A percentile compares a stretch with the other conserved stretches of the same genome.
Conservation (phyloP, 1,140 invertebrate species). For the Drosophila mojavensis region DNA sequence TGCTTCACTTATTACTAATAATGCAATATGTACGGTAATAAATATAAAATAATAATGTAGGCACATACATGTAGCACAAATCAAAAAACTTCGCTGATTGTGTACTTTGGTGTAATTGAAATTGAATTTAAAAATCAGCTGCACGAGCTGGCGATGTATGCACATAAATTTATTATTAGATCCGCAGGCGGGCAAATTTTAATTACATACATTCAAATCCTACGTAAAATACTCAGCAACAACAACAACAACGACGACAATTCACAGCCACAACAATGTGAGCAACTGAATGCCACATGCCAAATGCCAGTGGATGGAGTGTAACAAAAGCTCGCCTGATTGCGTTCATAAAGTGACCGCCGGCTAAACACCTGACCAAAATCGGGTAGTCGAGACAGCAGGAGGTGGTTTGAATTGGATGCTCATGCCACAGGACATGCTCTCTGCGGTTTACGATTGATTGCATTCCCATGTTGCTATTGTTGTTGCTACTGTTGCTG, state of each 20-base stretch:
- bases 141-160: slow-evolving; percentile 4
- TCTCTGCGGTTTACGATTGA: slow-evolving; percentile 65
- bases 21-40: slow-evolving; percentile 1
- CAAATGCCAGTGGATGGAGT: slow-evolving; percentile 9
- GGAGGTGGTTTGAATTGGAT: neutral
- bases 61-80: neutral
- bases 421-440: slow-evolving; percentile 31
- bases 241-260: slow-evolving; percentile 1
- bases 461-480: slow-evolving; percentile 42
- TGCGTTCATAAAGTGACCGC: slow-evolving; percentile 53
- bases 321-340: slow-evolving; percentile 69
- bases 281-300: slow-evolving; percentile 46
- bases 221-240: slow-evolving; percentile 38
- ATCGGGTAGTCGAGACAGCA: slow-evolving; percentile 5
- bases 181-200: slow-evolving; percentile 61
- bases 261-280: slow-evolving; percentile 28
- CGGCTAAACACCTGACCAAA: slow-evolving; percentile 69
- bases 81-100: slow-evolving; percentile 4
- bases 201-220: slow-evolving; percentile 63
- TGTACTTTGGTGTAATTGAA: slow-evolving; percentile 43
- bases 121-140: slow-evolving; percentile 59
- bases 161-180: slow-evolving; percentile 57
- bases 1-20: slow-evolving; percentile 29
- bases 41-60: neutral
- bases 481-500: slow-evolving; percentile 1